Evolutionary conservation across 2,797 vertebrate species (phyloP).

Genomic region (Enteromius mattozi): DNA sequence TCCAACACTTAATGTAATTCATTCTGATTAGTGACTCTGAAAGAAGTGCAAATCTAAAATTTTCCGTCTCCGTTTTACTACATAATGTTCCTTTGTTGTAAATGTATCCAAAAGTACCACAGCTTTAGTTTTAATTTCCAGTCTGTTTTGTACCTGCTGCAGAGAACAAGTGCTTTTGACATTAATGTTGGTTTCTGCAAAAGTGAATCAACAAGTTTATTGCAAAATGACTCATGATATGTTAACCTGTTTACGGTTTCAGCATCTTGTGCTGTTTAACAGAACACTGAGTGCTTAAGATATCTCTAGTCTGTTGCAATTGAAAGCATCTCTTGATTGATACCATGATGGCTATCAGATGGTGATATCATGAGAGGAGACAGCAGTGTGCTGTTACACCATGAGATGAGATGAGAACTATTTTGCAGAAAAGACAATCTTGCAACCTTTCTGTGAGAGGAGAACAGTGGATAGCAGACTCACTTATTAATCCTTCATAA

Average conservation of each 20-base stretch:
- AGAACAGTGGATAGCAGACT: slow-evolving; percentile 34
- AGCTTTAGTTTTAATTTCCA: background rate
- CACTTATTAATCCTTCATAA: slow-evolving; percentile 53
- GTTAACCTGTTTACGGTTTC: background rate
- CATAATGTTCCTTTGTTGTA: background rate
- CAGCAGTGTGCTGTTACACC: slow-evolving; percentile 3
- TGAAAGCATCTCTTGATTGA: background rate
- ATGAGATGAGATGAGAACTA: slow-evolving; percentile 24
- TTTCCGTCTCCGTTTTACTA: background rate
- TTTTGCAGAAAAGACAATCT: slow-evolving; percentile 41
- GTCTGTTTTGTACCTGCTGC: too few relatives aligned
- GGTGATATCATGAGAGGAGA: background rate
- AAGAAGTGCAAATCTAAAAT: background rate
- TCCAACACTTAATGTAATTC: background rate
- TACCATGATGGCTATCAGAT: background rate
- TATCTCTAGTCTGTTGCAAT: background rate
- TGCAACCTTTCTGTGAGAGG: slow-evolving; percentile 46
- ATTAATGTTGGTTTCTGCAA: slow-evolving; percentile 1
- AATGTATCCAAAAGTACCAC: background rate
- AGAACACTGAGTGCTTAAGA: background rate
- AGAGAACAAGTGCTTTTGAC: background rate
- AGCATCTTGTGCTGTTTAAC: background rate
- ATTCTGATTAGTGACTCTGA: background rate
- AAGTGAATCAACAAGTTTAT: background rate
- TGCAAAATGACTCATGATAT: background rate